Base-by-base conservation (phyloP, 2,888 invertebrate genomes). In the Trichogramma dendrolimi region DNA sequence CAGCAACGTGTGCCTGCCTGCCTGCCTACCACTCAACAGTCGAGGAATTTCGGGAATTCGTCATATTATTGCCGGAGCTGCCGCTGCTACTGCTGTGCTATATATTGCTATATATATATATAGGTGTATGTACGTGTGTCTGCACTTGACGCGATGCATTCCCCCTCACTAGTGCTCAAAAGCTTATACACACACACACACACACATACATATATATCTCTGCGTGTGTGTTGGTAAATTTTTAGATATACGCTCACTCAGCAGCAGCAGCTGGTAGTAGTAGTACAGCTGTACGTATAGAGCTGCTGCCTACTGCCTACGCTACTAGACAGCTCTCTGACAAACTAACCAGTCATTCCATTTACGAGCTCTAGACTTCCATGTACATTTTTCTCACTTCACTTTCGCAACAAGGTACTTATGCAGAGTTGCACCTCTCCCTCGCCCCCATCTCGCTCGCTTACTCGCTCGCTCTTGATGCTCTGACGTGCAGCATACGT, bases 131-230 rank as follows among this genome's bases (percentile, higher is more conserved):
- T 14, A 14, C n/a, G 46, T 14, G 38, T 8, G 61, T 61, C 69
- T 74, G 71, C 66, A 67, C 68, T 69, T 72, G 71, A 73, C 71
- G 65, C 47, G 11, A 53, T 68, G 62, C 63, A 70, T 71, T 72
- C 71, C 71, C 70, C 14, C 14, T 14, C 14, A 14, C 14, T 14
- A 14, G 14, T 14, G 14, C 14, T 14, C 14, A 14, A 14, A 14
- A 14, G 14, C 14, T 14, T 14, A 14, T 14, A 14, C 14, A 14
- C 14, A 14, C 14, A 14, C 14, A 2, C 2, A 14, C 14, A 14
- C 14, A 14, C 14, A 2, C 2, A 14, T 2, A 14, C 2, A 14
- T 14, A 14, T 14, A 14, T 14, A 1, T 14, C 14, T 14, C 14
- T 14, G 14, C 14, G 14, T 14, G 14, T 14, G 14, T 14, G 14